phyloP scores from a whole-genome alignment of 2,113 vertebrate species.

The Coptodon bakossiorum region DNA sequence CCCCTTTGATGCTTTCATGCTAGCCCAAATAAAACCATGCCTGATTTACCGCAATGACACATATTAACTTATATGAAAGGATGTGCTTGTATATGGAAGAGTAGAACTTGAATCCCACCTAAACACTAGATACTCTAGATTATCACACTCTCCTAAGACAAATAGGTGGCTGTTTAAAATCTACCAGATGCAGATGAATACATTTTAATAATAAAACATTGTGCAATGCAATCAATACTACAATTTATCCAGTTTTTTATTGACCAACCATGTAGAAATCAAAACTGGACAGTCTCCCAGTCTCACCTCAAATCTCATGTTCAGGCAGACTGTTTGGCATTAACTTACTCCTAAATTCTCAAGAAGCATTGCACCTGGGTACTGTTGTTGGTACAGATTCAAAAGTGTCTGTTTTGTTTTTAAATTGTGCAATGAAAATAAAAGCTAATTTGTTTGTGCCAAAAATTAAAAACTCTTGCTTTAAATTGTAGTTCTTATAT shows the following conservation, averaged over 20 bases:
- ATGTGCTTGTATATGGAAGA: not conserved
- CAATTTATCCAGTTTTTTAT: not conserved
- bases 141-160: not conserved
- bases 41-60: not conserved
- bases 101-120: not conserved
- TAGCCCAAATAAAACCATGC: conserved; percentile 13
- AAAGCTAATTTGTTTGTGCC: not conserved
- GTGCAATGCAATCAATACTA: not conserved
- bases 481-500: not conserved
- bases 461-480: not conserved
- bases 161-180: not conserved
- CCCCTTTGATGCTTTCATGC: conserved; percentile 3
- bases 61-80: not conserved
- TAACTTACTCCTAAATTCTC: not conserved
- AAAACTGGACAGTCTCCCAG: not conserved
- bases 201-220: not conserved
- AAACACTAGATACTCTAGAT: not conserved
- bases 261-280: not conserved
- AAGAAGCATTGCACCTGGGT: not conserved
- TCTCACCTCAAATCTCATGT: not conserved
- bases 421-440: not conserved
- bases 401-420: not conserved
- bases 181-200: not conserved
- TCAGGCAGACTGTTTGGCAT: not conserved
- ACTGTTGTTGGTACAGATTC: not conserved